A percentile compares a stretch with the other conserved stretches of the same genome.
These are phyloP conservation scores for Ormyrus labotus DNA, from an alignment of 2,888 invertebrate species.

Conservation along the genomic window DNA sequence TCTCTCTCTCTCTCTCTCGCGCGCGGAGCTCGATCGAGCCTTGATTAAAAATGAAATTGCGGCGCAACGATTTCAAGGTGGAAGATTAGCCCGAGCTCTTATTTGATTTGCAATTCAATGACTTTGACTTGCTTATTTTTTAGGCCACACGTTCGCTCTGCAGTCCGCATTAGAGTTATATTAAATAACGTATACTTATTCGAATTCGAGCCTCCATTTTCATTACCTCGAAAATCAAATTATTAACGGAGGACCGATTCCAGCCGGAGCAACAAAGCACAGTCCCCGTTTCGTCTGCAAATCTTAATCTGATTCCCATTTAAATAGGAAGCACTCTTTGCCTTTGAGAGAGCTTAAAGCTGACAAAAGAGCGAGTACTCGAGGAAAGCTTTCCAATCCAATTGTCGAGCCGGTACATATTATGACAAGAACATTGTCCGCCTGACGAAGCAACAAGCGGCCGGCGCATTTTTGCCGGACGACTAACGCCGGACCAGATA, in stretches of 20 bases:
- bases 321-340: no score
- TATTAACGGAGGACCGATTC: not conserved
- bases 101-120: constrained; percentile 68
- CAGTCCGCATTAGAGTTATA: constrained; percentile 21
- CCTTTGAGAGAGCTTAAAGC: not conserved
- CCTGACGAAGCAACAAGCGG: constrained; percentile 64
- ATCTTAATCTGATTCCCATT: no score
- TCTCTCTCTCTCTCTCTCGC: constrained; percentile 46
- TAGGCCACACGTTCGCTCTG: not conserved
- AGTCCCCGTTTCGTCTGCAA: no score
- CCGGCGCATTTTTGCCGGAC: constrained; percentile 64
- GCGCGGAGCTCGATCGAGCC: constrained; percentile 50
- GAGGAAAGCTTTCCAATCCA: constrained; percentile 35
- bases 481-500: constrained; percentile 61
- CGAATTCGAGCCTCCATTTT: constrained; percentile 22
- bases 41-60: constrained; percentile 72
- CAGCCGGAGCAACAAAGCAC: not conserved
- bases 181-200: constrained; percentile 31
- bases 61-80: constrained; percentile 65
- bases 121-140: constrained; percentile 57
- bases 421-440: constrained; percentile 67
- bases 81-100: constrained; percentile 65
- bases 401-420: constrained; percentile 59
- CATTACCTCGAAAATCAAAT: no score
- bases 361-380: constrained; percentile 1